Conservation (phyloP, 2,797 vertebrate genomes). For the Mus caroli region DNA sequence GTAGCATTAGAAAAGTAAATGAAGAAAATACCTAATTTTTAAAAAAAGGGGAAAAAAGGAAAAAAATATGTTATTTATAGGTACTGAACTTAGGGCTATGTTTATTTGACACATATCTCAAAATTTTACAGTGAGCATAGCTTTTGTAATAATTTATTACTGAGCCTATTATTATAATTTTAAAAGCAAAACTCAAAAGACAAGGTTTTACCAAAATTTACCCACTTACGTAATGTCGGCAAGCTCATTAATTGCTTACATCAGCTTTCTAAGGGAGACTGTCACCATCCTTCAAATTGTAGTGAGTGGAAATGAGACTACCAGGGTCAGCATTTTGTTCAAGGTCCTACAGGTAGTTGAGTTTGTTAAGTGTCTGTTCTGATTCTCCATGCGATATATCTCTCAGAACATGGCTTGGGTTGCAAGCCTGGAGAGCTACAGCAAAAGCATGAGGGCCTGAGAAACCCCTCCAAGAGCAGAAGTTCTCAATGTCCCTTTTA, state of each 20-base stretch:
- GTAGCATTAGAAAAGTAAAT: too few relatives aligned
- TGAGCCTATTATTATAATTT: neutral
- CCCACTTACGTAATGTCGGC: neutral
- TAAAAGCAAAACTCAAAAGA: neutral
- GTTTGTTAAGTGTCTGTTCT: neutral
- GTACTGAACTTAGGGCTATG: neutral
- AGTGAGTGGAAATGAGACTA: neutral
- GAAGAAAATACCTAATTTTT: too few relatives aligned
- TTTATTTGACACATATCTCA: conserved; percentile 14
- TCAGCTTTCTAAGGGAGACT: neutral
- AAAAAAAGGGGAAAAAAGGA: too few relatives aligned
- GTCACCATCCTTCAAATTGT: too few relatives aligned
- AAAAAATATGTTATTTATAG: neutral
- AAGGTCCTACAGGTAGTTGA: too few relatives aligned
- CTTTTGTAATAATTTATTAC: neutral
- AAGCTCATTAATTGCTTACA: neutral
- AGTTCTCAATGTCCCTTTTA: neutral
- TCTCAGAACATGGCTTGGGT: neutral
- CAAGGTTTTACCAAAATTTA: neutral
- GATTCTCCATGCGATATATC: neutral
- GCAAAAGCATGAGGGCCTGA: neutral
- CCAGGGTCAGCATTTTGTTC: neutral
- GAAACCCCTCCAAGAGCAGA: neutral
- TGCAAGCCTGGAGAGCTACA: neutral
- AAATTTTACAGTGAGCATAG: neutral